Evolutionary conservation across 2,113 vertebrate genomes (phyloP).

Genomic region (Lepus americanus): DNA sequence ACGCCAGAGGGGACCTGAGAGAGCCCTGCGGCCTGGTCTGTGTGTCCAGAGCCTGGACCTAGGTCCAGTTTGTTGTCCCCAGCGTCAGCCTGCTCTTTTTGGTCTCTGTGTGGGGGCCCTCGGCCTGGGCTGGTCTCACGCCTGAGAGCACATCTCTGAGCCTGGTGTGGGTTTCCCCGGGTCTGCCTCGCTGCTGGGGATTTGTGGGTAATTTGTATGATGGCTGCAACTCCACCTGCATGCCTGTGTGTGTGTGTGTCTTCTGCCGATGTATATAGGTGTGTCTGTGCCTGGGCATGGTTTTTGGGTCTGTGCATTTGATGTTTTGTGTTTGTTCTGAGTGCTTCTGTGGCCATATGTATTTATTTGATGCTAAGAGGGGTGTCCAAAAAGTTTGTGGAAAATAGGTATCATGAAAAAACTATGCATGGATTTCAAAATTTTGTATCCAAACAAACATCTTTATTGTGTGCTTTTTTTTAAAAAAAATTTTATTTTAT

Average conservation of each 20-base stretch:
- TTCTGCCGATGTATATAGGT: background rate
- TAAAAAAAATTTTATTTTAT: too few species aligned
- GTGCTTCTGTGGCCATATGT: background rate
- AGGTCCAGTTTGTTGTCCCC: background rate
- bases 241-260: background rate
- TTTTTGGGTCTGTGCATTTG: background rate
- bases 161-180: background rate
- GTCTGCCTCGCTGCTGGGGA: background rate
- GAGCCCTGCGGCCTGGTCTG: background rate
- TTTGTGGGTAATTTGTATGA: background rate
- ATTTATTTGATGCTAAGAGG: background rate
- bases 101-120: fast-evolving
- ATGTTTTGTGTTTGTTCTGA: background rate
- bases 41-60: fast-evolving
- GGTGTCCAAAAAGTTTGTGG: too few species aligned
- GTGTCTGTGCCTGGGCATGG: background rate
- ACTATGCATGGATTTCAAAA: too few species aligned
- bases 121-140: too few species aligned
- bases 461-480: too few species aligned
- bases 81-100: background rate
- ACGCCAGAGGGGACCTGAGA: slow-evolving; percentile 67
- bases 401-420: too few species aligned
- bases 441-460: too few species aligned
- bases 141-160: background rate
- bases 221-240: background rate